These are phyloP conservation scores for Scaptomyza graminum DNA, from an alignment of 1,140 invertebrate species.

Conservation along the genomic window DNA sequence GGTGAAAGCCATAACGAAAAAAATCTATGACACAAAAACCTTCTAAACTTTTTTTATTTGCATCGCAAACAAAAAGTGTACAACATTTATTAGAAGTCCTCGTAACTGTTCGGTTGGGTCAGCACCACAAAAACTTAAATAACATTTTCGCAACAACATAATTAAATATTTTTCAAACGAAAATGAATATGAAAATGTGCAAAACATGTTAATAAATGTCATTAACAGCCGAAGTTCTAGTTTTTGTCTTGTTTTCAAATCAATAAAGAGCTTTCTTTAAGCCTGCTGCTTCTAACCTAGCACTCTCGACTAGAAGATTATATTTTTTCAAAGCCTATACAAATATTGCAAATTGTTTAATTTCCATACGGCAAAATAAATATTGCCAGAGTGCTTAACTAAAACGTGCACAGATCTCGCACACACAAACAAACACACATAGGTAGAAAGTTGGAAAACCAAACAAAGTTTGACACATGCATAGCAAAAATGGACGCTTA, in stretches of 20 bases:
- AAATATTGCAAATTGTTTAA: slow-evolving; percentile 42
- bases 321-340: not conserved
- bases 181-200: not conserved
- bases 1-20: slow-evolving; percentile 9
- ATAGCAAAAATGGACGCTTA: slow-evolving; percentile 45
- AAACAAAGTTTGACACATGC: slow-evolving; percentile 33
- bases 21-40: slow-evolving; percentile 4
- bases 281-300: no score
- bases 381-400: slow-evolving; percentile 4
- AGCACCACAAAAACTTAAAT: slow-evolving; percentile 1
- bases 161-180: not conserved
- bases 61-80: slow-evolving; percentile 20
- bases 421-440: not conserved
- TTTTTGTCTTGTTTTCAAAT: not conserved
- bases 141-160: slow-evolving; percentile 9
- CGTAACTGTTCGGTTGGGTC: not conserved
- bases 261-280: no score
- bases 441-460: not conserved
- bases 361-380: slow-evolving; percentile 33
- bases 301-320: not conserved
- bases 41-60: slow-evolving; percentile 26
- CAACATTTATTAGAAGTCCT: slow-evolving; percentile 3
- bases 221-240: not conserved
- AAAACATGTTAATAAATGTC: not conserved
- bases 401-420: slow-evolving; percentile 28